Base-by-base conservation (phyloP, 2,797 vertebrate species). In the Epinephelus malabaricus region DNA sequence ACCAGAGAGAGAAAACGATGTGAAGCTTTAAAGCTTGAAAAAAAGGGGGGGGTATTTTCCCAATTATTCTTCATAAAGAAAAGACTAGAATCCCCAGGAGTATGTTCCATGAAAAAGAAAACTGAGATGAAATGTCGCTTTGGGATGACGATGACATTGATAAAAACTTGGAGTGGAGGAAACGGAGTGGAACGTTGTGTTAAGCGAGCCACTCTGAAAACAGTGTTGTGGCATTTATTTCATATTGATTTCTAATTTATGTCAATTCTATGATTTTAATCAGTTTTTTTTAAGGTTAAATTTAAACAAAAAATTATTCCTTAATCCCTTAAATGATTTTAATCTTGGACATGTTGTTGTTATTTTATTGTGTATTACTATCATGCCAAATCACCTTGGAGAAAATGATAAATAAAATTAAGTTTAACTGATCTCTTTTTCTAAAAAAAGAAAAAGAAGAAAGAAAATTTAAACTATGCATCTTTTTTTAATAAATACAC, bases 131-230 rank as follows among this genome's bases (percentile, higher is more conserved):
- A 55, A 73, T 76, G 66, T 75, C 12, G n/a, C 70, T 66, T 67
- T 47, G n/a, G 73, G 62, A 87, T 70, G 73, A 79, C 59, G 58
- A 17, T 58, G 65, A 60, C 54, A 51, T n/a, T 59, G 60, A 81
- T 71, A 71, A 68, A 69, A 79, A 69, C 34, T 56, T 64, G 34
- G 34, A 47, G 61, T 12, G 12, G 73, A 56, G 49, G 10, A 73
- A 77, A 51, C 10, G 1, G 9, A 65, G 6, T 25, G 2, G 15
- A 61, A 69, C 8, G 11, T 4, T 0, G 6, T 76, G 18, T 55
- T 14, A 27, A 62, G 13, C 19, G 27, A 17, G 75, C 15, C 27
- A 38, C 23, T 25, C 30, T 59, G 17, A 69, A 64, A 46, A 55
- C 19, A 50, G 18, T n/a, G 9, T 5, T 60, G 1, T 70, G 34